These are phyloP conservation scores for Zaprionus gabonicus DNA, from an alignment of 1,140 invertebrate genomes.

Conservation along the genomic window DNA sequence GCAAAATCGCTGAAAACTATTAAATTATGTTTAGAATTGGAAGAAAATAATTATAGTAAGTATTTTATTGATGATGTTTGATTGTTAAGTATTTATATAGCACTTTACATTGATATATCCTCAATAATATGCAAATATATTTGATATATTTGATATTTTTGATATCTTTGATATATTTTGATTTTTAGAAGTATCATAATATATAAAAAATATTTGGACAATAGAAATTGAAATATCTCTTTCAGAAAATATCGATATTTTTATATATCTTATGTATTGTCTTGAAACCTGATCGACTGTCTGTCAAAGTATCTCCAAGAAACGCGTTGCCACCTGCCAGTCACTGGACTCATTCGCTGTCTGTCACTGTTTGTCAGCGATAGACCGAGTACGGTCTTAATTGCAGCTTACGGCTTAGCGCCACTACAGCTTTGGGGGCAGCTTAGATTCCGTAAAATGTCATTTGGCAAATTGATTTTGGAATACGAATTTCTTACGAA, in stretches of 20 bases:
- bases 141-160: background rate
- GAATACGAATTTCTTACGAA: slow-evolving; percentile 57
- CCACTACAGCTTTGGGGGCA: slow-evolving; percentile 3
- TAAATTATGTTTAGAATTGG: no score
- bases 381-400: slow-evolving; percentile 27
- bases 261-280: no score
- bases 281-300: background rate
- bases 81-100: no score
- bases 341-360: background rate
- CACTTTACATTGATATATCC: no score
- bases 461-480: slow-evolving; percentile 67
- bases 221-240: no score
- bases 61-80: no score
- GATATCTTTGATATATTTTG: no score
- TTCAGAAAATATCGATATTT: no score
- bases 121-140: background rate
- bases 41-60: no score
- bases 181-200: no score
- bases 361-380: slow-evolving; percentile 7
- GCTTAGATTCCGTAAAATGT: slow-evolving; percentile 3
- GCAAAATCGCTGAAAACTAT: no score
- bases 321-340: slow-evolving; percentile 1
- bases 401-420: slow-evolving; percentile 38
- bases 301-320: slow-evolving; percentile 19
- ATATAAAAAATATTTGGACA: no score